Conservation (phyloP, 2,888 invertebrate species). For the Drosophila cracens region DNA sequence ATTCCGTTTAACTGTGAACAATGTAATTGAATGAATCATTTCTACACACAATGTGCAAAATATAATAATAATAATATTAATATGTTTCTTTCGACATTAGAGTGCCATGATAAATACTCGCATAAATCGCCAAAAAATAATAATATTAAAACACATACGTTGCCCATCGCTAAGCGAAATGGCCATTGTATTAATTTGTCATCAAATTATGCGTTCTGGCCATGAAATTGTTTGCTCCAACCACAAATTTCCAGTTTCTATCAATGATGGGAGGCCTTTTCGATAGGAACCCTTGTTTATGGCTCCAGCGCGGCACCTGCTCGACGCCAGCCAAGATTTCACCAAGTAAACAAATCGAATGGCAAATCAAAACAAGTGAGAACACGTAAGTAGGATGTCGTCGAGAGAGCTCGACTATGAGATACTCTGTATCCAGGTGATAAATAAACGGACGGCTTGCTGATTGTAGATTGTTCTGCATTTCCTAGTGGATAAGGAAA, state of each 20-base stretch:
- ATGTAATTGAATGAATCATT: slow-evolving; percentile 75
- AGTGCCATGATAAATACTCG: slow-evolving; percentile 66
- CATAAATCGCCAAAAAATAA: slow-evolving; percentile 59
- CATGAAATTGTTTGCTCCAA: slow-evolving; percentile 45
- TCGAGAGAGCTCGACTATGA: neutral
- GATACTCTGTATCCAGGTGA: slow-evolving; percentile 18
- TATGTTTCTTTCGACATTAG: slow-evolving; percentile 66
- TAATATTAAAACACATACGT: slow-evolving; percentile 49
- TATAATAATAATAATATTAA: slow-evolving; percentile 68
- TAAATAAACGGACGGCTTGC: neutral
- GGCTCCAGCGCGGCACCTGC: slow-evolving; percentile 52
- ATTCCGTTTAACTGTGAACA: slow-evolving; percentile 63
- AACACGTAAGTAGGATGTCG: no score
- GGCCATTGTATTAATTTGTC: slow-evolving; percentile 76
- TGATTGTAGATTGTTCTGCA: no score
- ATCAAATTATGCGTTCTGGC: slow-evolving; percentile 72
- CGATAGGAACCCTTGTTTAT: slow-evolving; percentile 10
- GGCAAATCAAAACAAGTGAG: slow-evolving; percentile 36
- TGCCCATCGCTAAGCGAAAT: slow-evolving; percentile 31
- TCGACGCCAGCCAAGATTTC: slow-evolving; percentile 23
- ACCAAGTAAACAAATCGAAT: slow-evolving; percentile 49
- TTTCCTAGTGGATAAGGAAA: no score
- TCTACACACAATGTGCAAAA: slow-evolving; percentile 66
- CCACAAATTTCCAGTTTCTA: slow-evolving; percentile 31
- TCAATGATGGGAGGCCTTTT: slow-evolving; percentile 11